These are phyloP conservation scores for Dendrolimus houi DNA, from an alignment of 2,888 invertebrate genomes.

Conservation along the genomic window DNA sequence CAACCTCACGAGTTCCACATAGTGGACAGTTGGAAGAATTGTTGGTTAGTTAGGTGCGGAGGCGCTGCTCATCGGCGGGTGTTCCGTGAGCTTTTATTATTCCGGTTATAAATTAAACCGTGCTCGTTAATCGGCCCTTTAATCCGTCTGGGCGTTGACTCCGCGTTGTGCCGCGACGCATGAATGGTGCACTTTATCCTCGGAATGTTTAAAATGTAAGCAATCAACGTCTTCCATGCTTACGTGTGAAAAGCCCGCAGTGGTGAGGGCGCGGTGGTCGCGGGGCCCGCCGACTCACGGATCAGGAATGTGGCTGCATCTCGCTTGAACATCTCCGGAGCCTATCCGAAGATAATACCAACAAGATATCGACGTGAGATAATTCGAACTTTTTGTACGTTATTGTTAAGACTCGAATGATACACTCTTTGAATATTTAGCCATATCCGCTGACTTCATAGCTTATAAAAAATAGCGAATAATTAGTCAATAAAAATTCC, in stretches of 20 bases:
- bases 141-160: constrained; percentile 74
- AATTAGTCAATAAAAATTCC: constrained; percentile 77
- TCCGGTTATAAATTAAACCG: constrained; percentile 69
- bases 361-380: constrained; percentile 59
- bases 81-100: constrained; percentile 62
- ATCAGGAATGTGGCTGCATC: constrained; percentile 59
- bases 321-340: constrained; percentile 15
- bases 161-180: constrained; percentile 28
- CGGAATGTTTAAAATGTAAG: constrained; percentile 38
- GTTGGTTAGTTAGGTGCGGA: constrained; percentile 23
- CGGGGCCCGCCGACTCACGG: constrained; percentile 49
- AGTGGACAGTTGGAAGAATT: too few species aligned
- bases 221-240: constrained; percentile 38
- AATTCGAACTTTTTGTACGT: constrained; percentile 59
- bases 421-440: constrained; percentile 75
- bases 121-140: constrained; percentile 70
- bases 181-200: constrained; percentile 37
- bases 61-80: constrained; percentile 25
- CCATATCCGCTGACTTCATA: constrained; percentile 75
- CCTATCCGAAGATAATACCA: constrained; percentile 9
- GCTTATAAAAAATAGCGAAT: constrained; percentile 70
- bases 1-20: too few species aligned
- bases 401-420: constrained; percentile 71
- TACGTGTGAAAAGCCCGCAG: constrained; percentile 35
- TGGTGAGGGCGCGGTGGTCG: constrained; percentile 17